Evolutionary conservation across 2,888 invertebrate species (phyloP).

Genomic region (Leptothorax acervorum): DNA sequence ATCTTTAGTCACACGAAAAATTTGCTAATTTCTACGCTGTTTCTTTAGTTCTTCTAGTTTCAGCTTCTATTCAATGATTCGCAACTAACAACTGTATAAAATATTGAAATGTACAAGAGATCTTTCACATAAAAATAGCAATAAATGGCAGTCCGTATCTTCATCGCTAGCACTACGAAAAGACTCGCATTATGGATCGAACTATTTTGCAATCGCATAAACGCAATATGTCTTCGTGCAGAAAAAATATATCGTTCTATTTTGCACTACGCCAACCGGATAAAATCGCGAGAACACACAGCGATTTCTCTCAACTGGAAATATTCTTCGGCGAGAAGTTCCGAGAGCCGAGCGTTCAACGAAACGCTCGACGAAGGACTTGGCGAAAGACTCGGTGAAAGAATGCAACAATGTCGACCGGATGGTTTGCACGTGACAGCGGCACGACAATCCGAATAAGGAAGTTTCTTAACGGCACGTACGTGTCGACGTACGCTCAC

Average conservation of each 20-base stretch:
- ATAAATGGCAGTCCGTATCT: background rate
- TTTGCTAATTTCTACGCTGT: conserved; percentile 19
- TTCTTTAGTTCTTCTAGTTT: background rate
- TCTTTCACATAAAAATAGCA: background rate
- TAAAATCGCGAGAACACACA: conserved; percentile 66
- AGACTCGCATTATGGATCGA: background rate
- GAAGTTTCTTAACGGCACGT: conserved; percentile 75
- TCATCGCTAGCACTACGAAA: background rate
- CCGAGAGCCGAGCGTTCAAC: conserved; percentile 70
- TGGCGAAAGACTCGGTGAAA: conserved; percentile 58
- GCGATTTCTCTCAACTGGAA: conserved; percentile 66
- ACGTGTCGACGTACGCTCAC: conserved; percentile 72
- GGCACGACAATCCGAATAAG: conserved; percentile 71
- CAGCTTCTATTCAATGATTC: background rate
- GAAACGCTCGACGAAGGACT: conserved; percentile 65
- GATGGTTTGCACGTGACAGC: conserved; percentile 76
- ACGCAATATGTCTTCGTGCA: background rate
- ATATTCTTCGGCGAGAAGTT: conserved; percentile 71
- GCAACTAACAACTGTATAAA: background rate
- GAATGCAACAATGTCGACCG: conserved; percentile 75
- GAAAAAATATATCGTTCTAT: background rate
- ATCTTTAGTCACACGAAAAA: conserved; percentile 47
- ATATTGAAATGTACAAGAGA: background rate
- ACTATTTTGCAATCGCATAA: conserved; percentile 11
- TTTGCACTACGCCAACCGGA: conserved; percentile 38